Evolutionary conservation across 2,888 invertebrate species (phyloP), one percentile per base, ranked within the genome.

Genomic region (Hartigia nigra): DNA sequence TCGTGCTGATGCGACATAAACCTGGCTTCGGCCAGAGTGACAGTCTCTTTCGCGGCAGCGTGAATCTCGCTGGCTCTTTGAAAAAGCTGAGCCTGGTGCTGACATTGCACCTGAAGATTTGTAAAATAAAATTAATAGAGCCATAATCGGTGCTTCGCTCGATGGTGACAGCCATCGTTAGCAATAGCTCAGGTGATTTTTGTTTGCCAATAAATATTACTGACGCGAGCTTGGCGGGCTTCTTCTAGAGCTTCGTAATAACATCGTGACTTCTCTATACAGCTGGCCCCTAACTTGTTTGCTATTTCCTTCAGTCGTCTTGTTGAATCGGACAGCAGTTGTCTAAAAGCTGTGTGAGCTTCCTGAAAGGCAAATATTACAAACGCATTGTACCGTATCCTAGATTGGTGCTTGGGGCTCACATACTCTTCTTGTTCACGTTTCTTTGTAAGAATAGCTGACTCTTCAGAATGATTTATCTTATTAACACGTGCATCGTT

Each of bases 1-100:
- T 96, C 96, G 86, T 96, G 95, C 90, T 95, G 95, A 88, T 96
- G 93, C 91, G 90, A 94, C 88, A 94, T 91, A 88, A 95, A 96
- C 82, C 97, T 94, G 91, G 96, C 95, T 91, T 98, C 98, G 0
- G 98, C 98, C 75, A 98, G 91, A 0, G 96, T 95, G 78, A 98
- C 98, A 0, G 98, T 98, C 93, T 98, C 98, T 91, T 98, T 98
- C 0, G 98, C 98, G 1, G 98, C 98, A 74, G 96, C 95, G 92
- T 98, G 98, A 77, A 98, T 94, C 92, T 96, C 97, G 92, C 96
- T 97, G 69, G 98, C 97, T 85, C 97, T 93, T 92, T 98, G 98
- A 92, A 96, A 98, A 88, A 96, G 95, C 23, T 97, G 96, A 55
- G 98, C 98, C 55, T 98, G 98, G 87, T 95, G 95, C 91, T 98